Percentiles rank a stretch among this genome's conserved stretches.
Evolutionary conservation across 2,797 vertebrate genomes (phyloP).

Genomic region (Karalla daura): DNA sequence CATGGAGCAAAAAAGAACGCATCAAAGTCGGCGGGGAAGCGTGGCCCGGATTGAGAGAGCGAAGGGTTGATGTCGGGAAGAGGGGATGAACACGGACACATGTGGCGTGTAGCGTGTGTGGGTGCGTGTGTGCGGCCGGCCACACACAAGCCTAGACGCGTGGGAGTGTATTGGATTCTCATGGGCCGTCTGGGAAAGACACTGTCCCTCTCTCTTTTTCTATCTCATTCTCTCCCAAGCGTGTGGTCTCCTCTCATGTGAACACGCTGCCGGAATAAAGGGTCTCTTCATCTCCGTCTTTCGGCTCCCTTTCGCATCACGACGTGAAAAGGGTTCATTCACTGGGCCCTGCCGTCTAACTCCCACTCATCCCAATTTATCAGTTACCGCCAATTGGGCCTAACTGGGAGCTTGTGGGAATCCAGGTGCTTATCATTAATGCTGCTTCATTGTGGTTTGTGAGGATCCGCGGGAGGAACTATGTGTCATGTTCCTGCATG

Average conservation of each 20-base stretch:
- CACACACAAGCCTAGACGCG: slow-evolving; percentile 77
- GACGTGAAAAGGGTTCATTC: slow-evolving; percentile 81
- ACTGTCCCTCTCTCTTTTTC: slow-evolving; percentile 71
- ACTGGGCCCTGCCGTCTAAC: slow-evolving; percentile 60
- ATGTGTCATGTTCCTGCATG: slow-evolving; percentile 75
- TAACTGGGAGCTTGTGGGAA: slow-evolving; percentile 80
- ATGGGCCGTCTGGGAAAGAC: slow-evolving; percentile 75
- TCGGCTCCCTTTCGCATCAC: slow-evolving; percentile 55
- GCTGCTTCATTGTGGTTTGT: slow-evolving; percentile 72
- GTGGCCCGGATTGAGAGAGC: slow-evolving; percentile 74
- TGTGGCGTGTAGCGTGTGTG: slow-evolving; percentile 62
- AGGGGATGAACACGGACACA: slow-evolving; percentile 66
- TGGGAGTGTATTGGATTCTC: slow-evolving; percentile 81
- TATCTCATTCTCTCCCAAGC: slow-evolving; percentile 64
- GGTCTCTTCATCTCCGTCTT: slow-evolving; percentile 75
- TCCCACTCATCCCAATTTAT: slow-evolving; percentile 77
- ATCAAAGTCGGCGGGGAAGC: slow-evolving; percentile 78
- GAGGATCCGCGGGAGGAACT: slow-evolving; percentile 68
- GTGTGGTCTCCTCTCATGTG: slow-evolving; percentile 80
- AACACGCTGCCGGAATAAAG: slow-evolving; percentile 77
- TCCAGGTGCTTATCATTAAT: slow-evolving; percentile 85
- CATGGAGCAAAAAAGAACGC: slow-evolving; percentile 68
- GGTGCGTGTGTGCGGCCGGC: slow-evolving; percentile 55
- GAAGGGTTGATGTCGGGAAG: slow-evolving; percentile 68
- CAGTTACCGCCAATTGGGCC: slow-evolving; percentile 78